A percentile compares a stretch with the other conserved stretches of the same genome.
These are phyloP conservation scores for Eupeodes luniger DNA, from an alignment of 2,888 invertebrate species.

Conservation along the genomic window DNA sequence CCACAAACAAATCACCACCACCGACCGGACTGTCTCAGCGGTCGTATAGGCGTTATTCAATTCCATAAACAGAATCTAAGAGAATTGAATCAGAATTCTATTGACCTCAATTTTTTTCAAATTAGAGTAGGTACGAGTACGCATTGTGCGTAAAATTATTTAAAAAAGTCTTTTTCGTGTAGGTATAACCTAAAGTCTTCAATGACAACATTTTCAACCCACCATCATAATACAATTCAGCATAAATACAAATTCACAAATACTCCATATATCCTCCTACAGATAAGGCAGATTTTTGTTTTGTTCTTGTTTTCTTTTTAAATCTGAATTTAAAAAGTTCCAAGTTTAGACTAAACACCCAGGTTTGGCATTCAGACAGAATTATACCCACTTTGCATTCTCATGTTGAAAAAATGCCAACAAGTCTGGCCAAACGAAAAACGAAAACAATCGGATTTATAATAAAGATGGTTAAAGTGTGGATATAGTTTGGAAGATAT, in stretches of 20 bases:
- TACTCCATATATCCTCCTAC: conserved; percentile 58
- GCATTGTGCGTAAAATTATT: conserved; percentile 13
- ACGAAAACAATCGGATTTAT: background rate
- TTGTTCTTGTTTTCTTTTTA: background rate
- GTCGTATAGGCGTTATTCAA: conserved; percentile 41
- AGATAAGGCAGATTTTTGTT: conserved; percentile 4
- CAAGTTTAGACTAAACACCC: conserved; percentile 14
- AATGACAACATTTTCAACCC: conserved; percentile 20
- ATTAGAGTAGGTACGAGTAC: conserved; percentile 13
- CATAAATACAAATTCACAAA: background rate
- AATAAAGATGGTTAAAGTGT: conserved; percentile 11
- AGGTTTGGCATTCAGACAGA: conserved; percentile 55
- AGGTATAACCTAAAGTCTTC: background rate
- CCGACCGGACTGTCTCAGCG: too few species aligned
- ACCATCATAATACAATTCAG: background rate
- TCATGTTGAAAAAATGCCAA: conserved; percentile 46
- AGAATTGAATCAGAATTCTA: conserved; percentile 52
- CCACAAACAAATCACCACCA: background rate
- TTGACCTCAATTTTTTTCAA: conserved; percentile 45
- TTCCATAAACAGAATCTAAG: conserved; percentile 42
- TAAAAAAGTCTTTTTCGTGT: background rate
- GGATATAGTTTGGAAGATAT: background rate
- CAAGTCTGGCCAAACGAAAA: conserved; percentile 35
- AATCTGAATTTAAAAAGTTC: conserved; percentile 31
- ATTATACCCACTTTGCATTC: conserved; percentile 18